These are phyloP conservation scores for Oryzias celebensis DNA, from an alignment of 2,113 vertebrate genomes.

Conservation along the genomic window DNA sequence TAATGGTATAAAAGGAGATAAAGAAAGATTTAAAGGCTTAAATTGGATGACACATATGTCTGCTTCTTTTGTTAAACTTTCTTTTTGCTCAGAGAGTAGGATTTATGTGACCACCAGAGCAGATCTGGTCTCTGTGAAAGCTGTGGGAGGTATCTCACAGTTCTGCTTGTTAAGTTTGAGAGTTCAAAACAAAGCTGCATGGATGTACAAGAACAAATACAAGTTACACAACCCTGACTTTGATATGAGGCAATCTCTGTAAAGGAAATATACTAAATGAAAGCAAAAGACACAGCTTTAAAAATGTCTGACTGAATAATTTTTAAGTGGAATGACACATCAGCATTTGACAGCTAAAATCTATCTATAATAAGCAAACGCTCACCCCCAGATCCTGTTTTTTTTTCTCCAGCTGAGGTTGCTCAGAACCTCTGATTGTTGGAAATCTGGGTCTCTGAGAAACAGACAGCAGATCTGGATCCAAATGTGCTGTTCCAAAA, in stretches of 20 bases:
- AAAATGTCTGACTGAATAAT: not conserved
- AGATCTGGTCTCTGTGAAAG: constrained; percentile 9
- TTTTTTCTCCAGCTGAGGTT: too few relatives aligned
- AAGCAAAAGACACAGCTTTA: constrained; percentile 1
- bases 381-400: too few relatives aligned
- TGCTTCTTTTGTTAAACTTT: constrained; percentile 10
- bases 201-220: not conserved
- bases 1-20: constrained; percentile 54
- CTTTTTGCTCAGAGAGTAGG: constrained; percentile 3
- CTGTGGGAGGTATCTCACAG: constrained; percentile 1
- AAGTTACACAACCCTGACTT: not conserved
- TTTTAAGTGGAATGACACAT: not conserved
- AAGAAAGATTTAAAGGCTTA: constrained; percentile 17
- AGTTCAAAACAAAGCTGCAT: not conserved
- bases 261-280: not conserved
- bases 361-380: too few relatives aligned
- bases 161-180: constrained; percentile 1
- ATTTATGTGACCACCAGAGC: constrained; percentile 30
- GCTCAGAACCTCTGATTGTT: too few relatives aligned
- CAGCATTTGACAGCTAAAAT: too few relatives aligned
- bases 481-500: too few relatives aligned
- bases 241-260: not conserved
- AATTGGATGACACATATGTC: constrained; percentile 46
- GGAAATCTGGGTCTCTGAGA: too few relatives aligned
- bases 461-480: too few relatives aligned